Percentiles rank a stretch among this genome's conserved stretches.
These are phyloP conservation scores for Tringa solitaria DNA, from an alignment of 2,113 vertebrate species.

Conservation along the genomic window DNA sequence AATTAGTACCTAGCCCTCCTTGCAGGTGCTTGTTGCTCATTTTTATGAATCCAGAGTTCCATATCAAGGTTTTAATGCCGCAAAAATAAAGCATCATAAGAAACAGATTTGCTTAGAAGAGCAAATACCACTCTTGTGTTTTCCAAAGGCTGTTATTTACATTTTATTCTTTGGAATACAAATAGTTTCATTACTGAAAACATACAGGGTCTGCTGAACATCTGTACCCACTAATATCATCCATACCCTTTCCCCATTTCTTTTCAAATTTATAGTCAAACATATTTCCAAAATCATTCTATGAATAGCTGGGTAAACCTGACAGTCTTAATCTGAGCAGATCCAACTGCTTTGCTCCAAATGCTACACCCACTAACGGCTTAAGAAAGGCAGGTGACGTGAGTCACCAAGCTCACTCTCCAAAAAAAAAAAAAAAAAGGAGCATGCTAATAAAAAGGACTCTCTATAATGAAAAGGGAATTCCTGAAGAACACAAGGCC, in stretches of 20 bases:
- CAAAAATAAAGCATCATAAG: neutral
- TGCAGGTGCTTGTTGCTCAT: neutral
- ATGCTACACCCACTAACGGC: neutral
- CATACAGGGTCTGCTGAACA: neutral
- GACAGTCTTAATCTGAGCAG: neutral
- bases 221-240: neutral
- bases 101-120: neutral
- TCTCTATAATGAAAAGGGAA: neutral
- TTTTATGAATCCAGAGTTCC: neutral
- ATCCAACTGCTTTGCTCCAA: neutral
- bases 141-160: neutral
- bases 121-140: neutral
- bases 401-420: neutral
- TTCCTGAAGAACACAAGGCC: neutral
- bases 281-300: neutral
- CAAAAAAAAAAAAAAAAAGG: neutral
- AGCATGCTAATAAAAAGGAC: neutral
- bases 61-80: neutral
- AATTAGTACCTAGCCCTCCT: neutral
- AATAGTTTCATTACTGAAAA: neutral
- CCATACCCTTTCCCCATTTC: neutral
- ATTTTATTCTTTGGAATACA: neutral
- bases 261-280: neutral
- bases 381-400: fast-evolving
- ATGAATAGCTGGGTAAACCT: neutral